Base-by-base conservation (phyloP, 2,888 invertebrate genomes). In the Amiota communis region DNA sequence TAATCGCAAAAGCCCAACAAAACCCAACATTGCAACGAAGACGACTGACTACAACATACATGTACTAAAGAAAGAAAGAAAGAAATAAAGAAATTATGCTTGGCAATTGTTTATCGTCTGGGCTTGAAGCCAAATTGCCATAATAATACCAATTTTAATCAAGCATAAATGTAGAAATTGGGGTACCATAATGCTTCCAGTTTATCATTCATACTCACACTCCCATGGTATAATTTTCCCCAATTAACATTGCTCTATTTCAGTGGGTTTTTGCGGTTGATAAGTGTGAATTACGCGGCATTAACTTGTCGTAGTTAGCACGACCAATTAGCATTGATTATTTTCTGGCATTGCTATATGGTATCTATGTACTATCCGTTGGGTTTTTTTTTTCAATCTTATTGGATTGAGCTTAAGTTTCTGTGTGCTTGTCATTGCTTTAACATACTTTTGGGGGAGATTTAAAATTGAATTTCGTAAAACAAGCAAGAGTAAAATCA, bases 331-430 rank as follows among this genome's bases (percentile, higher is more conserved):
- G 65, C 47, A 65, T 65, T 65, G 65, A 65, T 65, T 65, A 65
- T 65, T 65, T 36, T 65, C 15, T 15, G 49, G 65, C 65, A 36
- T 36, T 6, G 36, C 23, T 2, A 23, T 23, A n/a, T n/a, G n/a
- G n/a, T n/a, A 23, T 23, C 23, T 23, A 23, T 3, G n/a, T 46
- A 11, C 3, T 65, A 48, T 11, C 12, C 20, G 20, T 59, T 20
- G 59, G 6, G 36, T 59, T n/a, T 17, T 11, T 23, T 17, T 20
- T 17, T 13, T 17, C 68, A n/a, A n/a, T n/a, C 78, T 82, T 82
- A 82, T 82, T 82, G 81, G 81, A 82, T 82, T 82, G 83, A 74
- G 46, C 68, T 63, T 1, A 11, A 12, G 15, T 17, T 4, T 59
- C 1, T 59, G 59, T 17, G 15, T 15, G 17, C 9, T 6, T 17